Conservation (phyloP, 2,888 invertebrate species). For the Gastrophysa polygoni region DNA sequence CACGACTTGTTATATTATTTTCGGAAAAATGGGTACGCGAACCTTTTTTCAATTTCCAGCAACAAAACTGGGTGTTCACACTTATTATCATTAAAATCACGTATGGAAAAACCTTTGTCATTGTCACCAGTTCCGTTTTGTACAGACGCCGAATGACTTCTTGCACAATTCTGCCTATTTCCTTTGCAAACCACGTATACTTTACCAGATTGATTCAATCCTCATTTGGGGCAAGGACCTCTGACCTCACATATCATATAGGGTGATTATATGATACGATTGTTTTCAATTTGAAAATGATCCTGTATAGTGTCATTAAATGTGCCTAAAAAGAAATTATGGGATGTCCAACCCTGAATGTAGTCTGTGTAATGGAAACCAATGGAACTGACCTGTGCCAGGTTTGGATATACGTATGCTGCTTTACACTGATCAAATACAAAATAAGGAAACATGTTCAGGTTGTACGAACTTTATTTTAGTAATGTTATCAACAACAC, state of each 20-base stretch:
- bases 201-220: slow-evolving; percentile 21
- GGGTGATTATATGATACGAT: not conserved
- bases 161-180: slow-evolving; percentile 11
- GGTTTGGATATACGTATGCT: not conserved
- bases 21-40: too few species aligned
- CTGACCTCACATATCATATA: slow-evolving; percentile 14
- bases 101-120: slow-evolving; percentile 16
- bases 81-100: slow-evolving; percentile 1
- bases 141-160: slow-evolving; percentile 11
- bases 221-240: slow-evolving; percentile 46
- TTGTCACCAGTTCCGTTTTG: slow-evolving; percentile 21
- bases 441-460: not conserved
- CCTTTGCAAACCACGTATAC: slow-evolving; percentile 12
- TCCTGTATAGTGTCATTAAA: not conserved
- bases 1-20: too few species aligned
- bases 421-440: not conserved
- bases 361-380: not conserved
- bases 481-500: too few species aligned
- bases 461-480: not conserved
- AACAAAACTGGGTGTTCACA: not conserved
- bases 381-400: not conserved
- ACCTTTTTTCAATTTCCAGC: too few species aligned
- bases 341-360: not conserved
- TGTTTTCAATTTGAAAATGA: not conserved
- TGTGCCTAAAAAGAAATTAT: not conserved